Base-by-base conservation (phyloP, 1,140 invertebrate genomes). In the Drosophila arizonae region DNA sequence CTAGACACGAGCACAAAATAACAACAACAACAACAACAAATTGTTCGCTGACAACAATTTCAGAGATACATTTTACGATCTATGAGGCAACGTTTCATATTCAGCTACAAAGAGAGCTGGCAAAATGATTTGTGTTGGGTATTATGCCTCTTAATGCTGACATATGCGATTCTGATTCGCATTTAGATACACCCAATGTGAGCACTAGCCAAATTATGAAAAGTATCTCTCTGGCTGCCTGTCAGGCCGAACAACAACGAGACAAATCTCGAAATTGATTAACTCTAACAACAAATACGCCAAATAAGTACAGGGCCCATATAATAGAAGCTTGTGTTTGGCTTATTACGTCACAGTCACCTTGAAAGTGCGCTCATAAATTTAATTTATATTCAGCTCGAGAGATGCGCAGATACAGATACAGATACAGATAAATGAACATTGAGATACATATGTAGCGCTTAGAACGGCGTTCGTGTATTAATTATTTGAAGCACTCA, bases 211-310 rank as follows among this genome's bases (percentile, higher is more conserved):
- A 13, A 63, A 70, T 68, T 68, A 33, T 52, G 5, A 43, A 60
- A 39, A 54, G 21, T 67, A 30, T 30, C 28, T 30, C 46, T 54
- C 24, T 63, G 2, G 2, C 17, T 24, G 33, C 41, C 28, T 24
- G 55, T 45, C 62, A 46, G 50, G 54, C 50, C 54, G 76, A 79
- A 77, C 69, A 72, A 26, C 66, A 74, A 62, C 48, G 21, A 63
- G 52, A 79, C 79, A 71, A 79, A 79, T 79, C 77, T 69, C 13
- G 24, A 63, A 72, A 76, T 70, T 73, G 63, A 76, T 80, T 76
- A 71, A 79, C 52, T 67, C 70, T 43, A 61, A 60, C 61, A 64
- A 71, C 61, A 56, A 71, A 36, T 61, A 51, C 26, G 39, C 36
- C 45, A 10, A 66, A 56, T 64, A 55, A 45, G 24, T 15, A 56